A percentile compares a stretch with the other conserved stretches of the same genome.
These are phyloP conservation scores for Dorcus hopei DNA, from an alignment of 2,888 invertebrate genomes.

Conservation along the genomic window DNA sequence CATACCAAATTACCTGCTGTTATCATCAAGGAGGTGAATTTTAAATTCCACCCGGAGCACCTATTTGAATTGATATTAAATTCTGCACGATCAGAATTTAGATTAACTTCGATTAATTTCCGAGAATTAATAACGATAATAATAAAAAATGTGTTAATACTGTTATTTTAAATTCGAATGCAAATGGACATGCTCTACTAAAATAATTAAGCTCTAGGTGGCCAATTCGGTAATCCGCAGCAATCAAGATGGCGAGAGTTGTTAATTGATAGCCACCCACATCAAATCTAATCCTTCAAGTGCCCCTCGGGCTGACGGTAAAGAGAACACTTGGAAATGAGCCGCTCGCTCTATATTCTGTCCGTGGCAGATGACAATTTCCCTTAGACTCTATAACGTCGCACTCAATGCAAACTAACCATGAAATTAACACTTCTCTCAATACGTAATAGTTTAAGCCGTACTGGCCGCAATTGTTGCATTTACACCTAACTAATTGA, in stretches of 20 bases:
- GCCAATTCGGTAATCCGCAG: conserved; percentile 17
- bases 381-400: conserved; percentile 12
- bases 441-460: too few species aligned
- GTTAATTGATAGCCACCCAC: conserved; percentile 33
- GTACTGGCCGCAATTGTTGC: conserved; percentile 7
- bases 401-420: conserved; percentile 12
- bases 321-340: conserved; percentile 8
- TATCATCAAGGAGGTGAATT: too few species aligned
- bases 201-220: conserved; percentile 14
- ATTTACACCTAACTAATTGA: conserved; percentile 5
- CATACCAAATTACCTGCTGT: too few species aligned
- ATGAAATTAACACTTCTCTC: background rate
- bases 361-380: conserved; percentile 16
- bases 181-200: too few species aligned
- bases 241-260: conserved; percentile 21
- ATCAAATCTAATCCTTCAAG: conserved; percentile 23
- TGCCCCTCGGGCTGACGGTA: conserved; percentile 2
- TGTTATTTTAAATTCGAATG: too few species aligned
- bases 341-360: conserved; percentile 10
- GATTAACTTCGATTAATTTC: too few species aligned
- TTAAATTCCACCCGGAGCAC: too few species aligned
- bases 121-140: too few species aligned
- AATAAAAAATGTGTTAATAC: too few species aligned
- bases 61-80: too few species aligned
- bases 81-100: too few species aligned